These are phyloP conservation scores for Callyntrura guangdongensis DNA, from an alignment of 2,888 invertebrate species.

Conservation along the genomic window DNA sequence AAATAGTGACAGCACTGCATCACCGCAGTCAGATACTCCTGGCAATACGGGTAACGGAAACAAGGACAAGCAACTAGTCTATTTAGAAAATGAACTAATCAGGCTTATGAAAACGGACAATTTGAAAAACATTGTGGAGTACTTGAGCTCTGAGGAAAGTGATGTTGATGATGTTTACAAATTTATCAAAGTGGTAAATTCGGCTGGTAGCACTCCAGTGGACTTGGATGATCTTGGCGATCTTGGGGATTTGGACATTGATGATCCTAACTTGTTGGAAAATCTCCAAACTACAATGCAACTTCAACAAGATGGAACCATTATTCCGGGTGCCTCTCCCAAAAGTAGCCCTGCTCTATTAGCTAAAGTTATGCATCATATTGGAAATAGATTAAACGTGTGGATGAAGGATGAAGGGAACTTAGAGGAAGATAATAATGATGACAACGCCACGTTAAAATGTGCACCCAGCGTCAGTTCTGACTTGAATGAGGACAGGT, in stretches of 20 bases:
- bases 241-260: constrained; percentile 82
- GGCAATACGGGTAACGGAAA: constrained; percentile 85
- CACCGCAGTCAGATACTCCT: constrained; percentile 3
- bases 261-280: constrained; percentile 78
- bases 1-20: not conserved
- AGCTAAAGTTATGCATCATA: constrained; percentile 97
- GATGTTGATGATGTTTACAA: constrained; percentile 97
- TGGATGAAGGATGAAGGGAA: constrained; percentile 93
- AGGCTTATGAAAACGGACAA: constrained; percentile 97
- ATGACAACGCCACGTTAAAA: constrained; percentile 83
- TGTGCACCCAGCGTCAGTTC: constrained; percentile 84
- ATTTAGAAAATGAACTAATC: constrained; percentile 96
- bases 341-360: constrained; percentile 93
- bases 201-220: constrained; percentile 77
- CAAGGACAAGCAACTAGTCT: constrained; percentile 94
- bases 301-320: constrained; percentile 67
- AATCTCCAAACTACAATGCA: constrained; percentile 82
- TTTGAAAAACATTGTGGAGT: constrained; percentile 96
- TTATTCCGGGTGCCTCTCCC: constrained; percentile 84
- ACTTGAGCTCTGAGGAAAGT: constrained; percentile 96
- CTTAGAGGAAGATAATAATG: constrained; percentile 82
- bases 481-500: constrained; percentile 90
- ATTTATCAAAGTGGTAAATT: constrained; percentile 93
- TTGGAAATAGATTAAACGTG: constrained; percentile 94
- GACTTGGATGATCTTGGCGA: constrained; percentile 82